Conservation (phyloP, 2,113 vertebrate genomes). For the Calidris pygmaea region DNA sequence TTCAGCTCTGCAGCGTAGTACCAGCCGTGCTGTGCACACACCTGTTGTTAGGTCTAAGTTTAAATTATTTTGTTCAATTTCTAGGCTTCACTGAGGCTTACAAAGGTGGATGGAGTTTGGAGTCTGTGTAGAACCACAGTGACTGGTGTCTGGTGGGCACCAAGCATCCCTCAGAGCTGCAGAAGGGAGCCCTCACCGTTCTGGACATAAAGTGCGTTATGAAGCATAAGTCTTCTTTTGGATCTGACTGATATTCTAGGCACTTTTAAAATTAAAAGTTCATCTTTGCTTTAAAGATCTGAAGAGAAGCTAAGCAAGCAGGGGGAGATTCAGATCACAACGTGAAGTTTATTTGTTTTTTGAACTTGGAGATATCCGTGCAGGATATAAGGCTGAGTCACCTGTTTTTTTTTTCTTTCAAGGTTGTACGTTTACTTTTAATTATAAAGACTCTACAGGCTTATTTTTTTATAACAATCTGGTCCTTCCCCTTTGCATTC, state of each 20-base stretch:
- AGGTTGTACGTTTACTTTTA: not conserved
- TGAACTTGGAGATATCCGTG: not conserved
- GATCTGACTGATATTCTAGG: not conserved
- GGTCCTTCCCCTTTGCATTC: not conserved
- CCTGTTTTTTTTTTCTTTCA: not conserved
- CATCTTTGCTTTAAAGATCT: not conserved
- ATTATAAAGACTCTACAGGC: not conserved
- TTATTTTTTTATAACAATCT: not conserved
- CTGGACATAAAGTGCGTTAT: not conserved
- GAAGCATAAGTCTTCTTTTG: not conserved
- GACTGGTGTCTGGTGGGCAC: not conserved
- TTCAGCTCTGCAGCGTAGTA: not conserved
- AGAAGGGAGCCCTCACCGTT: not conserved
- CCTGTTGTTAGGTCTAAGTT: not conserved
- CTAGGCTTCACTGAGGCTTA: not conserved
- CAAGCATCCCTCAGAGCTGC: not conserved
- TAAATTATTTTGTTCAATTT: not conserved
- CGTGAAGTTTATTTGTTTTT: not conserved
- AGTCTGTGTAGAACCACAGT: not conserved
- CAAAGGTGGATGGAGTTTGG: not conserved
- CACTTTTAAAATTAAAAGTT: not conserved
- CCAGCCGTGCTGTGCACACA: not conserved
- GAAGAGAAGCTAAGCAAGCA: not conserved
- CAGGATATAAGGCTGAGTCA: not conserved
- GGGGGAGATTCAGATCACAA: not conserved